Conservation (phyloP, 2,797 vertebrate genomes). For the Octomys mimax region DNA sequence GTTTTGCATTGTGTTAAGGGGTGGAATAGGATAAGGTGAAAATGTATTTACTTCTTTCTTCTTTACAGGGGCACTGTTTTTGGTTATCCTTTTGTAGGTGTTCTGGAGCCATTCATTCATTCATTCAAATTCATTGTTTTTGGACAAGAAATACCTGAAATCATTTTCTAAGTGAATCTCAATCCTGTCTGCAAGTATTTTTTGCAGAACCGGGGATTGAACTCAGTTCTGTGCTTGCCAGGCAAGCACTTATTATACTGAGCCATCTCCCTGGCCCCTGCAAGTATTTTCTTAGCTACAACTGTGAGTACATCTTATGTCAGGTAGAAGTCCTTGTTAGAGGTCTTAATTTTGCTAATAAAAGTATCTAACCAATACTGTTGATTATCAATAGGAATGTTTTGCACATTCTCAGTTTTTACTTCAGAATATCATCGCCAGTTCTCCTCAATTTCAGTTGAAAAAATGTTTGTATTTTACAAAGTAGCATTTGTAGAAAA, state of each 20-base stretch:
- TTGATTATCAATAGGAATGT: background rate
- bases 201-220: no score
- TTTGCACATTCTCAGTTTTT: slow-evolving; percentile 37
- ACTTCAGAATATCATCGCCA: background rate
- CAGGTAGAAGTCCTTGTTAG: background rate
- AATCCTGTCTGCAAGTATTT: background rate
- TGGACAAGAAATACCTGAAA: background rate
- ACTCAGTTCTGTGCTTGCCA: no score
- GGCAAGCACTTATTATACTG: no score
- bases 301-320: slow-evolving; percentile 2
- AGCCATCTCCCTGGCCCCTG: background rate
- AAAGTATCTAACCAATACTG: background rate
- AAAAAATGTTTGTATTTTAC: background rate
- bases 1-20: background rate
- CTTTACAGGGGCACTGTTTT: background rate
- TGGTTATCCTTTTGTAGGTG: background rate
- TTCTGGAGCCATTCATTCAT: background rate
- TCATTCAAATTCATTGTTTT: background rate
- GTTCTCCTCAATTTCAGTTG: background rate
- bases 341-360: slow-evolving; percentile 6
- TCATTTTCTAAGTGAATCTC: background rate
- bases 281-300: background rate
- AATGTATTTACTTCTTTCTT: slow-evolving; percentile 24
- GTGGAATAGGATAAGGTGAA: background rate
- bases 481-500: slow-evolving; percentile 19